Evolutionary conservation across 2,888 invertebrate genomes (phyloP), one percentile per base, ranked within the genome.

Genomic region (Coelinius sp.): DNA sequence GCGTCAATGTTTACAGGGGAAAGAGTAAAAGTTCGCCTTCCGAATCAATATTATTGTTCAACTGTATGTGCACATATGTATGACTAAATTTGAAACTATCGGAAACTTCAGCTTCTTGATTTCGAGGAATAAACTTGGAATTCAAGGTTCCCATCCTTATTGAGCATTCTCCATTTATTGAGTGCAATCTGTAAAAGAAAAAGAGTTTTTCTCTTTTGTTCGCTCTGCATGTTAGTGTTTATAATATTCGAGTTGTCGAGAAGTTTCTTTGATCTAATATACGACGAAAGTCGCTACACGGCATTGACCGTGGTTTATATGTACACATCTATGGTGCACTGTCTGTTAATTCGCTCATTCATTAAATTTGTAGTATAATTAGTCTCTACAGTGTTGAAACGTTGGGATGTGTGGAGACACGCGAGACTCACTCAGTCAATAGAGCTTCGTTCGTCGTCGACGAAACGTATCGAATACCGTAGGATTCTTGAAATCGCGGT

Each of bases 341-440:
- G 86, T 86, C 82, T 80, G 82, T 82, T 83, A 85, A 83, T 83
- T 84, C 85, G 81, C 80, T 86, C 86, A 86, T 86, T 86, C 86
- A 86, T 86, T 85, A 86, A 86, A 86, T 85, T 85, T 83, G 84
- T 86, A 84, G 86, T 86, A 86, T 86, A 86, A 86, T 86, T 86
- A 86, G 86, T 81, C 84, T 76, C 77, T 74, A 75, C 75, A 72
- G 80, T 75, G 77, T 75, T 73, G 59, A 76, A 71, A 76, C 73
- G 73, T 74, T 71, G 64, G 62, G 75, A 69, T 70, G 71, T 63
- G 63, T 63, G 41, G 41, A 63, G 41, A 41, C 24, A 63, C 73
- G 68, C 73, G 70, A 71, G 71, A 41, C 14, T 59, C 72, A 59
- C 27, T 41, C 63, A 35, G 17, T 73, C 74, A 76, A 75, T 66